Percentiles rank a stretch among this genome's conserved stretches.
Conservation (phyloP, 2,797 vertebrate species). For the Petrocephalus sullivani region DNA sequence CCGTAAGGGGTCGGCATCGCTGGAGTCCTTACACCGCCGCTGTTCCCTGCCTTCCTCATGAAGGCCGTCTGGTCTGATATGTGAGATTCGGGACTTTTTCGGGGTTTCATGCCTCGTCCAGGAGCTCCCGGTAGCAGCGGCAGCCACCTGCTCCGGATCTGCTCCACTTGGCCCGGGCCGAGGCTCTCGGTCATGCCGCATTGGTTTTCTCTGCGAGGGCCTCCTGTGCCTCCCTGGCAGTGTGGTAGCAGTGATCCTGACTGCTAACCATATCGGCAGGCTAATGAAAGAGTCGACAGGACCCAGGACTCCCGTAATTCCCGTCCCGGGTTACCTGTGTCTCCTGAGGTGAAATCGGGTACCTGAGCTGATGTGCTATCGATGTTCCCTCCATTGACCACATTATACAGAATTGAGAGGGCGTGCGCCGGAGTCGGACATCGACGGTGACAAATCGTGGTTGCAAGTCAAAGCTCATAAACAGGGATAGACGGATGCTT, state of each 20-base stretch:
- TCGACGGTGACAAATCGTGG: background rate
- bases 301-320: background rate
- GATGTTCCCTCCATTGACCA: background rate
- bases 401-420: background rate
- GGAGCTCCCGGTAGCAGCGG: background rate
- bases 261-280: background rate
- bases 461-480: background rate
- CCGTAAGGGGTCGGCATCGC: background rate
- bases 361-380: background rate
- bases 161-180: background rate
- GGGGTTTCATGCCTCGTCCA: background rate
- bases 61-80: background rate
- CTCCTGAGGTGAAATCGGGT: background rate
- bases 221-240: background rate
- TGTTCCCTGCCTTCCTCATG: background rate
- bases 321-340: background rate
- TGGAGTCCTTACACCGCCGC: background rate
- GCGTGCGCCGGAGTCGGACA: background rate
- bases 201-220: constrained; percentile 4
- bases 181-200: background rate
- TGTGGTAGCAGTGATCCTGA: constrained; percentile 4
- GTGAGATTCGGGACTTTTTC: background rate
- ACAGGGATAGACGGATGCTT: background rate
- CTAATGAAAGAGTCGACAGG: background rate
- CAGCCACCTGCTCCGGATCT: background rate